Evolutionary conservation across 1,140 invertebrate species (phyloP).

Genomic region (Brachystomella parvula): DNA sequence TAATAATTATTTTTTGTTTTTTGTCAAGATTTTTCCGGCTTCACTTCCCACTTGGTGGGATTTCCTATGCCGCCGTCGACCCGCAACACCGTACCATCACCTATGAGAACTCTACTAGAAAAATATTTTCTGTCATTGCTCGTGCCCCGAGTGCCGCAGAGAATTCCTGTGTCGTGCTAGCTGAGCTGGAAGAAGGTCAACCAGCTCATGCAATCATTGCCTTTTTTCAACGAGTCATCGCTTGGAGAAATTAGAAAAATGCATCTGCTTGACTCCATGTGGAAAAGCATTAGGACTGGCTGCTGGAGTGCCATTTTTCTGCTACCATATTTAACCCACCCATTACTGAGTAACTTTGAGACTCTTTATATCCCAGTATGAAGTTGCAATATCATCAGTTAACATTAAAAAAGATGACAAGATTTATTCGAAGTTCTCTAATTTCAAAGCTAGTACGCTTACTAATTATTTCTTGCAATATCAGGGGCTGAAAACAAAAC

Average conservation of each 20-base stretch:
- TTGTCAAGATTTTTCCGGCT: slow-evolving; percentile 31
- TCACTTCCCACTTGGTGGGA: slow-evolving; percentile 28
- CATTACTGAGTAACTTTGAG: too few relatives aligned
- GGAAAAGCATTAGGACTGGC: slow-evolving; percentile 17
- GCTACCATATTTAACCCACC: background rate
- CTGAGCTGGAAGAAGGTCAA: slow-evolving; percentile 34
- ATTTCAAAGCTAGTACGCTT: too few relatives aligned
- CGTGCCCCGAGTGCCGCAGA: slow-evolving; percentile 19
- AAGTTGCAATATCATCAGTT: too few relatives aligned
- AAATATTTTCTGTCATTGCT: slow-evolving; percentile 26
- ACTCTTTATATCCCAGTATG: too few relatives aligned
- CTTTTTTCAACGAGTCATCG: slow-evolving; percentile 35
- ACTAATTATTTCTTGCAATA: too few relatives aligned
- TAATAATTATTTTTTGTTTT: background rate
- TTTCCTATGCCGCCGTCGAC: slow-evolving; percentile 29
- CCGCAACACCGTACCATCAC: slow-evolving; percentile 22
- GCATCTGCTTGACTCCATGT: too few relatives aligned
- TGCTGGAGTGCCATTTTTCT: background rate
- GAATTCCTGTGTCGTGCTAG: slow-evolving; percentile 34
- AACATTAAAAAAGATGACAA: too few relatives aligned
- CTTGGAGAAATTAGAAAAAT: slow-evolving; percentile 24
- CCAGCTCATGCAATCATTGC: slow-evolving; percentile 34
- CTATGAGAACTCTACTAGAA: slow-evolving; percentile 22
- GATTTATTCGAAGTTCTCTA: too few relatives aligned
- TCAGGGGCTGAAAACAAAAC: too few relatives aligned